These are phyloP conservation scores for Cryptoblepharus egeriae DNA, from an alignment of 2,797 vertebrate species.

Conservation along the genomic window DNA sequence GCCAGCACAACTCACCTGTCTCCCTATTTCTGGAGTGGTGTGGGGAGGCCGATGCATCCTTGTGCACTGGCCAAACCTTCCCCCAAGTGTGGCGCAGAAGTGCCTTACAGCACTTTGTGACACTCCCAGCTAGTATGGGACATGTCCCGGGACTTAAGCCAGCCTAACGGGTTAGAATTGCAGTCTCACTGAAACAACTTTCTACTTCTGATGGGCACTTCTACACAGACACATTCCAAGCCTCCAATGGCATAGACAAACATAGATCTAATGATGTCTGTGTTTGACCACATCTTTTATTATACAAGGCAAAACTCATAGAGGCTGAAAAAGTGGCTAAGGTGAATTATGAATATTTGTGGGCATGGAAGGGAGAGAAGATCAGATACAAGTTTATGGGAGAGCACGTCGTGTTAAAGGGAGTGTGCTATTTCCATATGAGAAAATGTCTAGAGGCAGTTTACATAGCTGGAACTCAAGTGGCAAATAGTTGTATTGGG, in stretches of 20 bases:
- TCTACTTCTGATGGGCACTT: neutral
- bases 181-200: slow-evolving; percentile 1
- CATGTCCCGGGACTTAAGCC: too few relatives aligned
- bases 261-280: too few relatives aligned
- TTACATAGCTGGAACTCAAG: slow-evolving; percentile 51
- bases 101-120: too few relatives aligned
- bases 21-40: too few relatives aligned
- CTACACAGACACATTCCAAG: too few relatives aligned
- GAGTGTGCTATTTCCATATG: neutral
- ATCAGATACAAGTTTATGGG: neutral
- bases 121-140: too few relatives aligned
- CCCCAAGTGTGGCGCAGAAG: too few relatives aligned
- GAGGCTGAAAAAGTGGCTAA: slow-evolving; percentile 9
- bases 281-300: neutral
- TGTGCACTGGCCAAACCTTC: too few relatives aligned
- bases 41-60: too few relatives aligned
- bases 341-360: slow-evolving; percentile 5
- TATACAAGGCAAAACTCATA: rapidly evolving
- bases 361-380: neutral
- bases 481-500: slow-evolving; percentile 36
- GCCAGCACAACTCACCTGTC: too few relatives aligned
- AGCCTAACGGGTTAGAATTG: too few relatives aligned
- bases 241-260: too few relatives aligned
- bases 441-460: slow-evolving; percentile 29
- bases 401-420: slow-evolving; percentile 25